A percentile compares a stretch with the other conserved stretches of the same genome.
Evolutionary conservation across 2,888 invertebrate genomes (phyloP).

Genomic region (Cephalotes varians): DNA sequence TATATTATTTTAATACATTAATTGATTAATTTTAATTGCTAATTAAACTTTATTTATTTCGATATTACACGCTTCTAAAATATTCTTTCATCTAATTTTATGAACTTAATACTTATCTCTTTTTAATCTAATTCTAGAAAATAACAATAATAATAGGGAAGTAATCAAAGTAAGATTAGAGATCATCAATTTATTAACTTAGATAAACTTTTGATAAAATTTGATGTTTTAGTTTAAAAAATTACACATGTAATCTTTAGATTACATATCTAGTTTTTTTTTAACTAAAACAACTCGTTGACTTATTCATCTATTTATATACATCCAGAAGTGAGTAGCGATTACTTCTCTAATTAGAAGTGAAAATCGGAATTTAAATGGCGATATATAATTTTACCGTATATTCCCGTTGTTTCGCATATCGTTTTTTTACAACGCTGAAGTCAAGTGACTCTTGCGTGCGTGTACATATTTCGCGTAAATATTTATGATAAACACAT

Average conservation of each 20-base stretch:
- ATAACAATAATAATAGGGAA: background rate
- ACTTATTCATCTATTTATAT: conserved; percentile 7
- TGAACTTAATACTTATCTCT: background rate
- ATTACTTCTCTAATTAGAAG: conserved; percentile 36
- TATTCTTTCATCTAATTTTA: background rate
- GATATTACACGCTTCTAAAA: background rate
- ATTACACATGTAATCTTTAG: background rate
- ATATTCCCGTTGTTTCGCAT: background rate
- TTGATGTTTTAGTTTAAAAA: background rate
- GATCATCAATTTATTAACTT: background rate
- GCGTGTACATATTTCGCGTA: background rate
- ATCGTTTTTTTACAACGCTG: background rate
- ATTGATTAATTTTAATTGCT: background rate
- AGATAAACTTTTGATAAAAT: background rate
- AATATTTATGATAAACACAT: conserved; percentile 1
- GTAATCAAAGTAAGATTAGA: background rate
- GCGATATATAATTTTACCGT: conserved; percentile 4
- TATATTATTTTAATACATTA: background rate
- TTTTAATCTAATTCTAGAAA: background rate
- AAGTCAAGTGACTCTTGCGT: background rate
- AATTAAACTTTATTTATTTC: background rate
- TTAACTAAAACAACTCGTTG: background rate
- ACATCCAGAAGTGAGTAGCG: conserved; percentile 15
- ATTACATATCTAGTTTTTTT: background rate
- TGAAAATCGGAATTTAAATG: conserved; percentile 47